These are phyloP conservation scores for Zosterops pallidus DNA, from an alignment of 2,113 vertebrate species.

Conservation along the genomic window DNA sequence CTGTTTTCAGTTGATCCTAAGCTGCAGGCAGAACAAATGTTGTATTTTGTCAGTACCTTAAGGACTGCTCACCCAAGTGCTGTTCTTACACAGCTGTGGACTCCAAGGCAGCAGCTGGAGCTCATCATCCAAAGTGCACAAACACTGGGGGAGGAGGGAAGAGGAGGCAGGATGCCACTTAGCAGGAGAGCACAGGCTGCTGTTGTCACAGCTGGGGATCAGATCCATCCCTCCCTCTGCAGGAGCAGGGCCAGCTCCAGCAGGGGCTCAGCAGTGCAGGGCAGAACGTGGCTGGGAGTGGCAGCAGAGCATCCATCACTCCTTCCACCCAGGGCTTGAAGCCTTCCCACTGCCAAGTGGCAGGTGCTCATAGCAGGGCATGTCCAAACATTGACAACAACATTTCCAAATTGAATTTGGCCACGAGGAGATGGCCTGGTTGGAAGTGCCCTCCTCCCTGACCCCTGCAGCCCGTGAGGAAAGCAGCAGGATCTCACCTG, in stretches of 20 bases:
- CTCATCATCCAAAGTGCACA: not conserved
- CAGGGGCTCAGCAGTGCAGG: fast-evolving
- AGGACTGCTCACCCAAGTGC: fast-evolving
- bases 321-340: not conserved
- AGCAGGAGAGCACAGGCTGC: not conserved
- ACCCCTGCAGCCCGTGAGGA: not conserved
- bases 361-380: not conserved
- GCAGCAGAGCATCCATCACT: not conserved
- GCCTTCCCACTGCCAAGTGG: not conserved
- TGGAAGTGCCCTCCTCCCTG: not conserved
- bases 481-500: not conserved
- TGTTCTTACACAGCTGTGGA: not conserved
- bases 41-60: not conserved
- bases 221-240: not conserved
- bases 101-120: not conserved
- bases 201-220: not conserved
- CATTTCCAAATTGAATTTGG: not conserved
- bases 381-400: fast-evolving
- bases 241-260: not conserved
- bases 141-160: not conserved
- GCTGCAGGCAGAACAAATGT: not conserved
- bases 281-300: not conserved
- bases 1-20: not conserved
- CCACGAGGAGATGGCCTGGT: fast-evolving
- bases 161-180: not conserved